Evolutionary conservation across 2,797 vertebrate genomes (phyloP).

Genomic region (Xenops minutus): DNA sequence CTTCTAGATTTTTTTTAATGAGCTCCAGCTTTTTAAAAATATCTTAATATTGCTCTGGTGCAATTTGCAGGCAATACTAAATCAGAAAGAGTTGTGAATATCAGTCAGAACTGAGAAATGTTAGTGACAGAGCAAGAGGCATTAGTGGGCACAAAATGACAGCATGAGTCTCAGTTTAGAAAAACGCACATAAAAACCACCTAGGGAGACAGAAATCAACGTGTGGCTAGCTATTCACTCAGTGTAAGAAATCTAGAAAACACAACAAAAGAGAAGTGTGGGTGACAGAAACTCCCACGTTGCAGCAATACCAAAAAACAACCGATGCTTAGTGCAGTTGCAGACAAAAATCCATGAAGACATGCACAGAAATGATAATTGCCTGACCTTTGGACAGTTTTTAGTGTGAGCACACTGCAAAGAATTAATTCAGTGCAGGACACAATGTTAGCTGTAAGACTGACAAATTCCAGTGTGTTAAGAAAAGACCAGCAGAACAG

Average conservation of each 20-base stretch:
- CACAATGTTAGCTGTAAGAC: conserved; percentile 19
- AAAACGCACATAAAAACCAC: background rate
- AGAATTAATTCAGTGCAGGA: background rate
- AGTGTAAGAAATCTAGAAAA: background rate
- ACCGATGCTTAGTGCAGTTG: background rate
- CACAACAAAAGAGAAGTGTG: background rate
- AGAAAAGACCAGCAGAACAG: conserved; percentile 19
- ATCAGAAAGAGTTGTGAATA: conserved; percentile 11
- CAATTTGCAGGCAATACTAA: conserved; percentile 35
- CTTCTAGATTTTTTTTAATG: background rate
- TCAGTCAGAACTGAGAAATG: conserved; percentile 1
- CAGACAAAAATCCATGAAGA: background rate
- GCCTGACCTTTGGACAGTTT: background rate
- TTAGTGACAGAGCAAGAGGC: conserved; percentile 1
- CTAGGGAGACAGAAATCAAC: background rate
- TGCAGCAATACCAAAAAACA: background rate
- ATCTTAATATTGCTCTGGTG: background rate
- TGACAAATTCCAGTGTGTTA: conserved; percentile 20
- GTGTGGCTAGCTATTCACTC: background rate
- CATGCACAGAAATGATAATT: background rate
- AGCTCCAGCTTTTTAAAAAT: background rate
- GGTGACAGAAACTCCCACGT: background rate
- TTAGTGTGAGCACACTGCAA: background rate
- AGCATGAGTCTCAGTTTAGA: background rate
- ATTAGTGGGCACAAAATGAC: conserved; percentile 32